Conservation (phyloP, 2,888 invertebrate species). For the Macaria liturata region DNA sequence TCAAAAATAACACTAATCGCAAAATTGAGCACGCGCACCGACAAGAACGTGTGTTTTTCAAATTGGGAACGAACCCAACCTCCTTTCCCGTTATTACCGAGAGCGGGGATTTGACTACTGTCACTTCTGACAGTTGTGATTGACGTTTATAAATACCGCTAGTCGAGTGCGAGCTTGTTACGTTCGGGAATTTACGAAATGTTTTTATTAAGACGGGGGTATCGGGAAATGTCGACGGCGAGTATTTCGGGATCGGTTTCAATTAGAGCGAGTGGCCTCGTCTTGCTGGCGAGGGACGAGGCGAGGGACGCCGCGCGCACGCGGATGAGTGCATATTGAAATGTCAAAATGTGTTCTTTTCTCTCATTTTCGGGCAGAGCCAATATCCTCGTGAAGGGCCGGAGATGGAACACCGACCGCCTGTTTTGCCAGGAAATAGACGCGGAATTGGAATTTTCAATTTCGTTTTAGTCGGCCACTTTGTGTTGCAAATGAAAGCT, state of each 20-base stretch:
- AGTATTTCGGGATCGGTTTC: constrained; percentile 39
- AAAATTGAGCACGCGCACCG: constrained; percentile 77
- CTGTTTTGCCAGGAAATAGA: constrained; percentile 77
- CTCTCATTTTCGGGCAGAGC: constrained; percentile 74
- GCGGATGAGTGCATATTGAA: constrained; percentile 80
- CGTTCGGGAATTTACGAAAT: constrained; percentile 59
- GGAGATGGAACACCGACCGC: constrained; percentile 69
- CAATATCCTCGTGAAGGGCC: constrained; percentile 76
- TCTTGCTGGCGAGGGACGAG: constrained; percentile 22
- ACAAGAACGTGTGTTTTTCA: constrained; percentile 79
- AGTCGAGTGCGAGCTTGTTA: constrained; percentile 76
- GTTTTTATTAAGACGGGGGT: constrained; percentile 62
- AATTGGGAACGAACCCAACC: constrained; percentile 64
- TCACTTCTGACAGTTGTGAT: constrained; percentile 79
- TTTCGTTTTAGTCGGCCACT: constrained; percentile 65
- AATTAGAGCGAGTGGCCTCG: constrained; percentile 25
- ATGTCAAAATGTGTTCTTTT: constrained; percentile 80
- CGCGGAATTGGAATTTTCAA: constrained; percentile 73
- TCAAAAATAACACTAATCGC: constrained; percentile 82
- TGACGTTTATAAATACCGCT: constrained; percentile 78
- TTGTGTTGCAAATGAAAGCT: constrained; percentile 55
- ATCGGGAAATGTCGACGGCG: constrained; percentile 42
- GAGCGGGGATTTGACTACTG: constrained; percentile 79
- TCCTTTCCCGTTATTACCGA: constrained; percentile 75
- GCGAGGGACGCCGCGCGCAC: constrained; percentile 30